These are phyloP conservation scores for Myodes glareolus DNA, from an alignment of 2,113 vertebrate species.

Conservation along the genomic window DNA sequence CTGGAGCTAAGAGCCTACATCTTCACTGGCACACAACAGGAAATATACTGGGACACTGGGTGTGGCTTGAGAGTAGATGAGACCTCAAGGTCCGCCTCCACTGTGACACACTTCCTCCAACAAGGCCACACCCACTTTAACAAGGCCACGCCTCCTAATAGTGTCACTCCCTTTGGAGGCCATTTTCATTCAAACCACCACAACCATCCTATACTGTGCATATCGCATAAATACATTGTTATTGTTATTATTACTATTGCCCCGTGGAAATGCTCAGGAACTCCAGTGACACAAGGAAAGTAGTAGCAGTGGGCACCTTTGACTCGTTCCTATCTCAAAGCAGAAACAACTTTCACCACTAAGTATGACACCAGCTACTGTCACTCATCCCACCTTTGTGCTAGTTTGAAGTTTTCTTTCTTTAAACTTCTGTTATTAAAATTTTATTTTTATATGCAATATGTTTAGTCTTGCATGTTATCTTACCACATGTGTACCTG, in stretches of 20 bases:
- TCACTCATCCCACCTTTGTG: background rate
- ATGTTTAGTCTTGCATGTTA: background rate
- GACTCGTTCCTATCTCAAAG: background rate
- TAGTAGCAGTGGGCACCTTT: background rate
- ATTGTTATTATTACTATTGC: background rate
- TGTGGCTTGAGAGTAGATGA: background rate
- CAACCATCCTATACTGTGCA: background rate
- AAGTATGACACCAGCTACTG: background rate
- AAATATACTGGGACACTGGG: background rate
- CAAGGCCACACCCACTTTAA: background rate
- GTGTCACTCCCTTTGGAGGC: background rate
- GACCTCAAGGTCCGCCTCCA: background rate
- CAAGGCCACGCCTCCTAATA: background rate
- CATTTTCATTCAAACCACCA: background rate
- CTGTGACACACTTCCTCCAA: background rate
- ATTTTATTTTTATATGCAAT: background rate
- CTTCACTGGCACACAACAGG: background rate
- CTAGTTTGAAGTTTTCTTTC: slow-evolving; percentile 8
- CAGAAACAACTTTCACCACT: background rate
- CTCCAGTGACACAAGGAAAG: no score
- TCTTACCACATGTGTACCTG: background rate
- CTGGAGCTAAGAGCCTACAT: background rate
- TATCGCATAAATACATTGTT: background rate
- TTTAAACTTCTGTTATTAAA: background rate
- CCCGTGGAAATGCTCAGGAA: background rate